Evolutionary conservation across 2,888 invertebrate species (phyloP), one percentile per base, ranked within the genome.

Genomic region (Meiosimyza platycephala): DNA sequence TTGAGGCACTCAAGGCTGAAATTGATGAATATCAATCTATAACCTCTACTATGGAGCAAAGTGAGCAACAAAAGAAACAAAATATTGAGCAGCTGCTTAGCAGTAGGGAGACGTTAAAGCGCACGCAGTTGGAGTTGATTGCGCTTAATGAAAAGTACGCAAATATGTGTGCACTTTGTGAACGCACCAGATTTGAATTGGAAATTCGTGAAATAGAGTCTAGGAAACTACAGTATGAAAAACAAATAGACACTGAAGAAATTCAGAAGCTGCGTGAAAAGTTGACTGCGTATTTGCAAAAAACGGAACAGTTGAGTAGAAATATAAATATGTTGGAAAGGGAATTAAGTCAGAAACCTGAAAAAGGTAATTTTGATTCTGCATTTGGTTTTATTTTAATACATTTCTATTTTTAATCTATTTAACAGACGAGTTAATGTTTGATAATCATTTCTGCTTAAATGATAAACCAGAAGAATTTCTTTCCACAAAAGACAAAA

Each of bases 131-230:
- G 6, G 78, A 83, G 7, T 73, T 85, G 1, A 74, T 75, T 28
- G 72, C 70, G 1, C 75, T 84, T 1, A 78, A 80, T 18, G 77
- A 79, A 50, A 79, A 83, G 48, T 83, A 82, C 63, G 74, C 78
- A 2, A 76, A 79, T 7, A 77, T 81, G 66, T 80, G 82, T 71
- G 77, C 78, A 33, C 73, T 80, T 28, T 84, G 81, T 40, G 81
- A 85, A 72, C 76, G 80, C 12, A 80, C 79, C 4, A 78, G 80
- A 65, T 75, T 80, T 62, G 76, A 82, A 13, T 73, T 83, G 40
- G 81, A 81, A 55, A 50, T 78, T 63, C 78, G 80, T 15, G 79
- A 82, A 54, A 78, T 77, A 0, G 78, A 80, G 33, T 75, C 79
- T 12, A 69, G 69, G 16, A 81, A 80, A 70, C 22, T 81, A 2